Evolutionary conservation across 2,797 vertebrate species (phyloP), one percentile per base, ranked within the genome.

Genomic region (Pipistrellus pipistrellus): DNA sequence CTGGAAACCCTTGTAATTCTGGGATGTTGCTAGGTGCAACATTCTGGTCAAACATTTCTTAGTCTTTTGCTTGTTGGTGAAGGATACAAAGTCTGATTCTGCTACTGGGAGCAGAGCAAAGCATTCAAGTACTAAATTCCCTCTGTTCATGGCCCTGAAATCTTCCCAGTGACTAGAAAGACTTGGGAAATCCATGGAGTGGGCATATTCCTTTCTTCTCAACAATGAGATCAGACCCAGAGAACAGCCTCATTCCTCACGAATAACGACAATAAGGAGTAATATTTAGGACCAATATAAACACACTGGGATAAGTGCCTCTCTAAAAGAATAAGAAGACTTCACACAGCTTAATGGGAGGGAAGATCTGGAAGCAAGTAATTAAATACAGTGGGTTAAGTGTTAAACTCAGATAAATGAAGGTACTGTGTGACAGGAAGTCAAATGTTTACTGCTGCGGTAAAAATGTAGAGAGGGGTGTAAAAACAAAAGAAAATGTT

Each of bases 241-340:
- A 85, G 27, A 78, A 48, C 1, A 53, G 21, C 66, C 68, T 76
- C 32, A 95, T 77, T 76, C 55, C 68, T 81, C 25, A 32, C 21
- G 48, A 88, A 25, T 64, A 57, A 72, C 11, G 9, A n/a, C 76
- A 64, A 48, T 25, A 72, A 73, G 27, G 25, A 87, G 64, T 53
- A 35, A 3, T 80, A 64, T 48, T 81, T 77, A 88, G n/a, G 53
- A 35, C 12, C 32, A 11, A 59, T 11, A 46, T 59, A 85, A 85
- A 64, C 13, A 23, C 83, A 41, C 8, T n/a, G 48, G 53, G 30
- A 9, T 48, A 91, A 82, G 10, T 32, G 44, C 41, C 15, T 83
- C 76, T 30, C 51, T 77, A 51, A 92, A 89, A 90, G 81, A 93
- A 84, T 55, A 73, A 87, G 73, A 89, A 69, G 6, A 57, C 35